Evolutionary conservation across 2,797 vertebrate genomes (phyloP).

Genomic region (Siniperca undulata): DNA sequence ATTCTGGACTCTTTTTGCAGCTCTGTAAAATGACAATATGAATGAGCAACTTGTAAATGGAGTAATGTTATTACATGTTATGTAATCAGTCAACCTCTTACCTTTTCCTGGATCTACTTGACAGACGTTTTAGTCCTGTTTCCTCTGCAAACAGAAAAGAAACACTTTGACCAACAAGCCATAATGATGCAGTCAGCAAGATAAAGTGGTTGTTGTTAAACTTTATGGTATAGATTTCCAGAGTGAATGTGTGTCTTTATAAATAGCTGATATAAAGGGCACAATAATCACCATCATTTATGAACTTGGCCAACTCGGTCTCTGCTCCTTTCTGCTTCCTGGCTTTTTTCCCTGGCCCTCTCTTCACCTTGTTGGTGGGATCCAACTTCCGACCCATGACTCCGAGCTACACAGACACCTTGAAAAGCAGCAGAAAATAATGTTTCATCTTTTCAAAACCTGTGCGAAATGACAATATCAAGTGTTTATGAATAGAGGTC

Average conservation of each 20-base stretch:
- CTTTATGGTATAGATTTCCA: background rate
- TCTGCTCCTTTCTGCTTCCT: conserved; percentile 95
- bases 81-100: conserved; percentile 62
- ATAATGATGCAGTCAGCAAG: background rate
- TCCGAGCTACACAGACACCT: conserved; percentile 51
- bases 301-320: conserved; percentile 89
- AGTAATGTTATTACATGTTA: background rate
- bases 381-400: conserved; percentile 95
- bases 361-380: conserved; percentile 89
- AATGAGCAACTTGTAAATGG: conserved; percentile 21
- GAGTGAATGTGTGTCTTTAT: conserved; percentile 3
- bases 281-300: conserved; percentile 85
- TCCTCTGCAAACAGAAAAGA: conserved; percentile 76
- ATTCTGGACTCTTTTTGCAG: conserved; percentile 80
- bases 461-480: background rate
- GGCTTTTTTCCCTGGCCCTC: conserved; percentile 93
- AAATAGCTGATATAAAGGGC: background rate
- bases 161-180: background rate
- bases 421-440: conserved; percentile 29
- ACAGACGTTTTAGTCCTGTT: conserved; percentile 86
- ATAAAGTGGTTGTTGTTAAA: background rate
- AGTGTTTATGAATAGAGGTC: background rate
- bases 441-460: background rate
- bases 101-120: conserved; percentile 91
- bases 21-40: conserved; percentile 71